These are phyloP conservation scores for Cuniculus paca DNA, from an alignment of 2,797 vertebrate species.

Conservation along the genomic window DNA sequence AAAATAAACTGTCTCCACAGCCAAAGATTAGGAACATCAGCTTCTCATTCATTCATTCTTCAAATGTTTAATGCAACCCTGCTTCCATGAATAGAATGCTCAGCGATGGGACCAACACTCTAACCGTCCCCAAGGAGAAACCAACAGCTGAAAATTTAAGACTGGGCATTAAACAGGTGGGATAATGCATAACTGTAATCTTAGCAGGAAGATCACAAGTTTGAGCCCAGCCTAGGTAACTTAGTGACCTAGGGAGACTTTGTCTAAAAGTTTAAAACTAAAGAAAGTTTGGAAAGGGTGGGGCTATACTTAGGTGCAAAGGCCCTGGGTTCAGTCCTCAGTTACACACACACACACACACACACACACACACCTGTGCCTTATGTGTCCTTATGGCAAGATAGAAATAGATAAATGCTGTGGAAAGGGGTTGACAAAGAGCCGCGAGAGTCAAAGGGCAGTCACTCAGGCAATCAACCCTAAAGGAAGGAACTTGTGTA, in stretches of 20 bases:
- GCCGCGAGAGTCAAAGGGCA: no score
- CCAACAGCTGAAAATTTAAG: background rate
- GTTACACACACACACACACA: background rate
- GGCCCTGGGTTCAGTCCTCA: background rate
- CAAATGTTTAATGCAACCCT: background rate
- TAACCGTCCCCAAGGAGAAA: background rate
- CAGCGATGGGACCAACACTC: background rate
- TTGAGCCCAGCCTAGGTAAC: background rate
- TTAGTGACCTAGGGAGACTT: background rate
- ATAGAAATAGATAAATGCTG: accelerated
- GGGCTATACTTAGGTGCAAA: background rate
- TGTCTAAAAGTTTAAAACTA: background rate
- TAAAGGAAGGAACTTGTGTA: background rate
- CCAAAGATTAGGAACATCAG: background rate
- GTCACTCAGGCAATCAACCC: accelerated
- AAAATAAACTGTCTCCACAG: background rate
- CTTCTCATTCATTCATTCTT: background rate
- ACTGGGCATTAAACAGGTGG: background rate
- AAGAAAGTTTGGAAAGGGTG: background rate
- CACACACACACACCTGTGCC: background rate
- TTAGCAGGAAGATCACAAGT: background rate
- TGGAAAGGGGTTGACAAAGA: background rate
- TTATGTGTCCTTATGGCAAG: background rate
- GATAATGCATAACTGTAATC: background rate
- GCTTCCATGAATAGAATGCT: background rate